Percentiles rank a stretch among this genome's conserved stretches.
Evolutionary conservation across 1,140 invertebrate genomes (phyloP).

Genomic region (Brachionus rubens): DNA sequence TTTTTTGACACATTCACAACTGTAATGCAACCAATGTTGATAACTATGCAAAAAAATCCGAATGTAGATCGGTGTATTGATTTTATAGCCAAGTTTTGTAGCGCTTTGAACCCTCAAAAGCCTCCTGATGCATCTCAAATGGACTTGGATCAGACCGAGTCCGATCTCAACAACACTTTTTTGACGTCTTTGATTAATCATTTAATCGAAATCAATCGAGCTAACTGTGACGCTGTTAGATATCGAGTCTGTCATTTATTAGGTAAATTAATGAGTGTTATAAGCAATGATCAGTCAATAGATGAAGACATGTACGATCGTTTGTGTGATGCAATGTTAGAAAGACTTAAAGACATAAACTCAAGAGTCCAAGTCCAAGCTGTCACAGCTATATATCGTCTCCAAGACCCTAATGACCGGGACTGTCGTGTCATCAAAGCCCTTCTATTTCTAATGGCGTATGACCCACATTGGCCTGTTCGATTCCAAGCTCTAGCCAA

Average conservation of each 20-base stretch:
- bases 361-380: conserved; percentile 73
- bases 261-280: conserved; percentile 69
- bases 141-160: conserved; percentile 47
- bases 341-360: conserved; percentile 69
- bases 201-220: conserved; percentile 62
- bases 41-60: conserved; percentile 61
- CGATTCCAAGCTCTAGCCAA: conserved; percentile 67
- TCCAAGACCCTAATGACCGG: conserved; percentile 74
- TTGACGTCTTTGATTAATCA: conserved; percentile 54
- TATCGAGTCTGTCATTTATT: conserved; percentile 73
- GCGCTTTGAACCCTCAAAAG: conserved; percentile 49
- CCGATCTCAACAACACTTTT: conserved; percentile 52
- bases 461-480: conserved; percentile 73
- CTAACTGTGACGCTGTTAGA: conserved; percentile 66
- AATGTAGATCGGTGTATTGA: conserved; percentile 67
- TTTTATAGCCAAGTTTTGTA: conserved; percentile 68
- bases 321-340: conserved; percentile 70
- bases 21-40: conserved; percentile 47
- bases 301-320: conserved; percentile 73
- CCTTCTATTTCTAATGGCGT: conserved; percentile 72
- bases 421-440: conserved; percentile 74
- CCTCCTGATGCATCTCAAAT: not conserved
- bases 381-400: conserved; percentile 71
- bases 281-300: conserved; percentile 73
- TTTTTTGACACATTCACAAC: conserved; percentile 10